These are phyloP conservation scores for Aelia acuminata DNA, from an alignment of 2,888 invertebrate genomes.

Conservation along the genomic window DNA sequence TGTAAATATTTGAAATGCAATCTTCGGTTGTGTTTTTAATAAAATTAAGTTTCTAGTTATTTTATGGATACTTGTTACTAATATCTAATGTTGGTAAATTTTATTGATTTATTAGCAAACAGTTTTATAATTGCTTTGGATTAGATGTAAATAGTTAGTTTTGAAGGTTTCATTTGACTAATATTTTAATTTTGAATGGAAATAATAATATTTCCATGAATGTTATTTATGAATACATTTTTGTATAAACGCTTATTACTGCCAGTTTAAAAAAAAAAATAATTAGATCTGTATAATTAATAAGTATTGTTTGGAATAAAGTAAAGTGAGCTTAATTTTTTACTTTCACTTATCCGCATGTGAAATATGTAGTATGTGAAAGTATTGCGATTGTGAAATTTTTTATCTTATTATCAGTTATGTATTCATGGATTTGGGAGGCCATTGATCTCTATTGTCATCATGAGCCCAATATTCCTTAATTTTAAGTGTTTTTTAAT, in stretches of 20 bases:
- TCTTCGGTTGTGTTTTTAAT: neutral
- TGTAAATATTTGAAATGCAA: neutral
- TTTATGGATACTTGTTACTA: neutral
- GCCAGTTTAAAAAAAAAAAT: too few species aligned
- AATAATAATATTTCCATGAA: neutral
- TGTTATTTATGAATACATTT: neutral
- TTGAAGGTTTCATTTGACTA: neutral
- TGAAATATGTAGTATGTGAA: too few species aligned
- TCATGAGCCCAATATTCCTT: neutral
- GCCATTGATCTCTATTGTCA: neutral
- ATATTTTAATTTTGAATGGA: neutral
- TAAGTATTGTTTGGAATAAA: neutral
- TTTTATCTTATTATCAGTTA: neutral
- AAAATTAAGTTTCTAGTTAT: too few species aligned
- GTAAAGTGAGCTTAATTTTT: neutral
- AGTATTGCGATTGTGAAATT: too few species aligned
- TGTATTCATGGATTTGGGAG: neutral
- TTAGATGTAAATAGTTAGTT: neutral
- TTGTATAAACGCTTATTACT: too few species aligned
- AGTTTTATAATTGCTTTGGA: neutral
- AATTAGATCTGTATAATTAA: neutral
- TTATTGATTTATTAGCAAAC: neutral
- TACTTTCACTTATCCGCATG: too few species aligned
- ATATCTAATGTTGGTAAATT: neutral
- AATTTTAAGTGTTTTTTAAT: neutral